phyloP scores from a whole-genome alignment of 2,113 vertebrate species.

The Mirza zaza region DNA sequence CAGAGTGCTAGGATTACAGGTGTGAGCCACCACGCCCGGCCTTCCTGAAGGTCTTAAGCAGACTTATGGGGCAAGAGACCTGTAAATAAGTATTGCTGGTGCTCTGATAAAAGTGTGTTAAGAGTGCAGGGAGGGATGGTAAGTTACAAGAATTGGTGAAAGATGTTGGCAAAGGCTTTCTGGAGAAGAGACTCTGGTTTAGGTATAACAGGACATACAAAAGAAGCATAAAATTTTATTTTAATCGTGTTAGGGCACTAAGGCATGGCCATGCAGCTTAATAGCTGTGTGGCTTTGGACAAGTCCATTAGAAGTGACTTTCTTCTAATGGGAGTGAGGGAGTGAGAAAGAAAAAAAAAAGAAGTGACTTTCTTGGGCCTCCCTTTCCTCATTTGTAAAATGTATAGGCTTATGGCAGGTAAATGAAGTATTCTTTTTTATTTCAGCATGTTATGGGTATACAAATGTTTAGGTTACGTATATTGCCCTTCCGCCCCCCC shows the following conservation, averaged over 20 bases:
- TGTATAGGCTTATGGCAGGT: not conserved
- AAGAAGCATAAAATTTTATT: slow-evolving; percentile 15
- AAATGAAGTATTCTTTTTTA: not conserved
- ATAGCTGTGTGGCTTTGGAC: not conserved
- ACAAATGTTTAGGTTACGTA: too few species aligned
- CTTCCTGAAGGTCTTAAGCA: not conserved
- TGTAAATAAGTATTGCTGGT: not conserved
- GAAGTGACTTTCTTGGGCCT: not conserved
- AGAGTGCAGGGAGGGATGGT: not conserved
- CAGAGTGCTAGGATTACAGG: too few species aligned
- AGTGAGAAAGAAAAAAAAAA: too few species aligned
- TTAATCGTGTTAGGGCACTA: not conserved
- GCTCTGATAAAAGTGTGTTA: not conserved
- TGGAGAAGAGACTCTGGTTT: not conserved
- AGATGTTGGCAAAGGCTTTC: slow-evolving; percentile 22
- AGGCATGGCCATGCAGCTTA: not conserved
- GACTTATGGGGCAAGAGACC: not conserved
- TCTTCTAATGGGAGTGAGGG: too few species aligned
- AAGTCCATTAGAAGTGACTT: not conserved
- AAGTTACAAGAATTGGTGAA: not conserved
- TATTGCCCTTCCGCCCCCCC: too few species aligned
- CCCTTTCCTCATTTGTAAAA: slow-evolving; percentile 21
- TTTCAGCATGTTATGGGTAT: too few species aligned
- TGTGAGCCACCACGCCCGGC: too few species aligned
- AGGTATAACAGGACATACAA: not conserved